Percentiles rank a stretch among this genome's conserved stretches.
Conservation (phyloP, 2,113 vertebrate genomes). For the Ptyas mucosa region DNA sequence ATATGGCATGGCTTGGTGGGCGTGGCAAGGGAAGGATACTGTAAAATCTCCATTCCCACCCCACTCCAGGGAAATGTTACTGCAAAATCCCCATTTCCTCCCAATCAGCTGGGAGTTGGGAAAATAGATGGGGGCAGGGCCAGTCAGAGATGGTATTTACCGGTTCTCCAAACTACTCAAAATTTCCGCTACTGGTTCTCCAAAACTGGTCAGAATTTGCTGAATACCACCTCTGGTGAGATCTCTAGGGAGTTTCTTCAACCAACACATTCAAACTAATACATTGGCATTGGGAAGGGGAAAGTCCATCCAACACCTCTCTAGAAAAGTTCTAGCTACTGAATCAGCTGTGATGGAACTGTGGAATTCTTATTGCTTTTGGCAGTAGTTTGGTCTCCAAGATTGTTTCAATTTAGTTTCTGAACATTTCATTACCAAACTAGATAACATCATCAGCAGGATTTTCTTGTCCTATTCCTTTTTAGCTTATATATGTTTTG, state of each 20-base stretch:
- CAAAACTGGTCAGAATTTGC: no score
- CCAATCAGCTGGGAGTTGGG: no score
- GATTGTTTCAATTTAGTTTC: not conserved
- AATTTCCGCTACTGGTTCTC: no score
- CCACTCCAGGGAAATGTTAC: no score
- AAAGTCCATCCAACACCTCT: not conserved
- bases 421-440: not conserved
- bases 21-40: no score
- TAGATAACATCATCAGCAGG: not conserved
- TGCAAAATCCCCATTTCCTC: no score
- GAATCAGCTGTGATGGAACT: not conserved
- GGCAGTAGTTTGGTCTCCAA: not conserved
- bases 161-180: no score
- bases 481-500: not conserved
- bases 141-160: no score
- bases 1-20: no score
- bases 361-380: not conserved
- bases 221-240: fast-evolving
- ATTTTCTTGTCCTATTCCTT: not conserved
- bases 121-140: no score
- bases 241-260: not conserved
- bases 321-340: not conserved
- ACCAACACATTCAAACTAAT: not conserved
- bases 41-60: no score
- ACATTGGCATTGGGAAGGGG: not conserved